phyloP scores from a whole-genome alignment of 2,888 invertebrate species.

The Gisinianus flammeolus region DNA sequence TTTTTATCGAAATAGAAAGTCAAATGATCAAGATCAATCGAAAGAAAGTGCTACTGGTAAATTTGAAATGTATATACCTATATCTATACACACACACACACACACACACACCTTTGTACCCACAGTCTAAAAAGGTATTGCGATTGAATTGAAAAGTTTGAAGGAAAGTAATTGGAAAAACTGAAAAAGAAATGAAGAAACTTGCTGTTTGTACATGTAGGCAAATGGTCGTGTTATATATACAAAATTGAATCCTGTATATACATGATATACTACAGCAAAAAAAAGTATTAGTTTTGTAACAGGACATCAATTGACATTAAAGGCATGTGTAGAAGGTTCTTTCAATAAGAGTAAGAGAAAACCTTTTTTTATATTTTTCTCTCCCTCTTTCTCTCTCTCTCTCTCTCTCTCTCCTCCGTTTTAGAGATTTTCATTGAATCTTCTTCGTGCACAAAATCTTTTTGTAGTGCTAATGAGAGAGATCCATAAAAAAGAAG shows the following conservation, averaged over 20 bases:
- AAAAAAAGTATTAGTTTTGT: not conserved
- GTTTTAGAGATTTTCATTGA: constrained; percentile 30
- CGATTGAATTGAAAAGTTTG: not conserved
- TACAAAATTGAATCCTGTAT: not conserved
- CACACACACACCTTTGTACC: not conserved
- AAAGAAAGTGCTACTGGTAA: not conserved
- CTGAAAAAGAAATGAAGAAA: constrained; percentile 1
- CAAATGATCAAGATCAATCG: not conserved
- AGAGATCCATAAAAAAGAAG: too few species aligned
- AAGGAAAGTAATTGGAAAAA: not conserved
- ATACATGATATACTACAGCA: too few species aligned
- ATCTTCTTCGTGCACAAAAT: constrained; percentile 18
- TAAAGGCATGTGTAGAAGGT: not conserved
- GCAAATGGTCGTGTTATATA: not conserved
- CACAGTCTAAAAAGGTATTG: not conserved
- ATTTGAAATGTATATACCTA: not conserved
- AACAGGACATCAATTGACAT: constrained; percentile 19
- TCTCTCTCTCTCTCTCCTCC: not conserved
- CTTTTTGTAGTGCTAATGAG: constrained; percentile 31
- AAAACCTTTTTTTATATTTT: not conserved
- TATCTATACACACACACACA: not conserved
- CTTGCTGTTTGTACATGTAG: not conserved
- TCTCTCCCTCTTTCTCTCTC: not conserved
- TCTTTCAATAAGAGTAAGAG: constrained; percentile 12
- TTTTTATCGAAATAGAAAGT: too few species aligned